A percentile compares a stretch with the other conserved stretches of the same genome.
phyloP scores from a whole-genome alignment of 64 coral and sea anemone genomes.

The Cladopsammia gracilis region DNA sequence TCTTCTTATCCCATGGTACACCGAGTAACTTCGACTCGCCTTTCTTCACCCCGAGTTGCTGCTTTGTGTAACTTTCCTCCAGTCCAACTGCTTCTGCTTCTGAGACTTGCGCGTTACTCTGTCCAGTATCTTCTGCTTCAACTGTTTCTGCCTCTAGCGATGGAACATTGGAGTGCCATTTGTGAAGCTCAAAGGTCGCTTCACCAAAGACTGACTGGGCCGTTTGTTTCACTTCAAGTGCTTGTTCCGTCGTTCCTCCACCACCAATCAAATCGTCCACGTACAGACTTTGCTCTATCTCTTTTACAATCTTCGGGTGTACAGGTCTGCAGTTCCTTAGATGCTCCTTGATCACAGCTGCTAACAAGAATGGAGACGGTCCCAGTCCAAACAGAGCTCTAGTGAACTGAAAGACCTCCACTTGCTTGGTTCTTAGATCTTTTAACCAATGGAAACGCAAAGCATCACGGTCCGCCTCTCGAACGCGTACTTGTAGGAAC shows the following conservation, averaged over 20 bases:
- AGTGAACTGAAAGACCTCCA: too few relatives aligned
- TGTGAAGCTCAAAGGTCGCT: constrained; percentile 38
- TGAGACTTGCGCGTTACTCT: too few relatives aligned
- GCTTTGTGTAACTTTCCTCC: constrained; percentile 14
- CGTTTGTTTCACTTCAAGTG: not conserved
- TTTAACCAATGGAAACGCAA: too few relatives aligned
- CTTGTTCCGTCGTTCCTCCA: not conserved
- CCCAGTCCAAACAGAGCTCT: not conserved
- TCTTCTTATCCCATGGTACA: constrained; percentile 2
- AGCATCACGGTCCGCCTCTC: too few relatives aligned
- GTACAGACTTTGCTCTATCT: constrained; percentile 39
- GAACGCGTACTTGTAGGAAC: too few relatives aligned
- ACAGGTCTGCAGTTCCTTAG: not conserved
- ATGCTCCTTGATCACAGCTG: not conserved
- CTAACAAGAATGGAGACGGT: not conserved
- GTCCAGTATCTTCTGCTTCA: too few relatives aligned
- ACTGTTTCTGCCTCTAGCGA: not conserved
- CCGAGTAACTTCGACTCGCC: constrained; percentile 36
- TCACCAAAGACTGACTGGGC: constrained; percentile 32
- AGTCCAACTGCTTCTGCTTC: too few relatives aligned
- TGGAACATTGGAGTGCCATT: constrained; percentile 13
- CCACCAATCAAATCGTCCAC: constrained; percentile 42
- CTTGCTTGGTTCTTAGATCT: not conserved
- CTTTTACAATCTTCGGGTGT: constrained; percentile 34
- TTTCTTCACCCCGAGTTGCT: not conserved